Evolutionary conservation across 2,888 invertebrate species (phyloP), one percentile per base, ranked within the genome.

Genomic region (Pardosa pseudoannulata): DNA sequence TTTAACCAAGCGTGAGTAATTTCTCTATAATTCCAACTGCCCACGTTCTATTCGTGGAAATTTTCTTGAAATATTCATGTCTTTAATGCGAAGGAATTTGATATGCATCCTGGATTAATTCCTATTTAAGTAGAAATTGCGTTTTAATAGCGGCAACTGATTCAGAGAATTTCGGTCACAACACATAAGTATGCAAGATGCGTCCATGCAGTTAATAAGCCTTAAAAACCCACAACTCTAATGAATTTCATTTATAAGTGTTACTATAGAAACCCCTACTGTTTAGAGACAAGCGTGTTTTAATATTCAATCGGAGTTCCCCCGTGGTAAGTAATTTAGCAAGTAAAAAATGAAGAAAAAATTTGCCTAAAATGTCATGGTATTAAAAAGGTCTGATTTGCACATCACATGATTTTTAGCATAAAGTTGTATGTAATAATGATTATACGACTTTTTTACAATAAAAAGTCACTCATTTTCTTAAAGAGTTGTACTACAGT

Each of bases 151-250:
- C 56, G 23, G 5, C 3, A 56, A 11, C 23, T 56, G 56, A 56
- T 56, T 56, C 56, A 23, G 3, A 23, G 56, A 56, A 56, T 56
- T 56, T 56, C 11, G 3, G 19, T 5, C n/a, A n/a, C n/a, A n/a
- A 7, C 6, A 67, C 31, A 62, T 67, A 76, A 46, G 23, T 31
- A 67, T 76, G 67, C 23, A 19, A 7, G 11, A 9, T 19, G 46
- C 76, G 41, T 19, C 31, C 31, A 31, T 28, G 46, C 28, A 67
- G 31, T 56, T 56, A 76, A 67, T 32, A 65, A 46, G 16, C 16
- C 76, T 76, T 67, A 76, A 64, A 65, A 76, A 46, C 67, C 46
- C 65, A 46, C 64, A 67, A 46, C 16, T 67, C 31, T 67, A 76
- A 46, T 19, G 41, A 46, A 67, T 31, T 76, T 67, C 65, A 41